Base-by-base conservation (phyloP, 1,140 invertebrate species). In the Ips typographus region DNA sequence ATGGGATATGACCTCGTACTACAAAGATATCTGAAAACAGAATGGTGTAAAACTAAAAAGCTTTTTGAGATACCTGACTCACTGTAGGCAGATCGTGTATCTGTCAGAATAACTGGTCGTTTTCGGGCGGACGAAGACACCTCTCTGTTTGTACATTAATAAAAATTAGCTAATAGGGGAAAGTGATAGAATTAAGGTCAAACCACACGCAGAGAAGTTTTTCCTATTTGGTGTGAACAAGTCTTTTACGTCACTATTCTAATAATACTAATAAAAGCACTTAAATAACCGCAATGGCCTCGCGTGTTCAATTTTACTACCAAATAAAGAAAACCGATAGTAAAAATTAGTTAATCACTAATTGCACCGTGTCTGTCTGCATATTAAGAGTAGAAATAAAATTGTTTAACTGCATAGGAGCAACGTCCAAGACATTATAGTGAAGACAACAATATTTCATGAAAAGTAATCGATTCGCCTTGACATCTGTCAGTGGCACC, bases 131-230 rank as follows among this genome's bases (percentile, higher is more conserved):
- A 76, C 70, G 69, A 39, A 59, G 58, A 36, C 65, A 60, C 73
- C 65, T 73, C 73, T 74, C 73, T 64, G 73, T 71, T 71, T 76
- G 7, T 72, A 73, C 76, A 73, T 58, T 65, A 44, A 71, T 75
- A 77, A 77, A 77, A 79, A 78, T 79, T 78, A 78, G 78, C 78
- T 75, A 77, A 77, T 76, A 76, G 36, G 37, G 61, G 42, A 55
- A 55, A 22, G 22, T 22, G 52, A 8, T 2, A 8, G 44, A 6
- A 3, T 49, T 49, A 49, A 49, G 44, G 44, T 49, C 22, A 3
- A 49, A 49, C 44, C 44, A 49, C 44, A 49, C 44, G 44, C 44
- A 49, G 22, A 22, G 22, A 22, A 22, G 22, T 22, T 22, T 22
- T 22, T 22, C 22, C 22, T 22, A 22, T 22, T 22, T 22, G 22